Evolutionary conservation across 2,888 invertebrate species (phyloP).

Genomic region (Metalampra italica): DNA sequence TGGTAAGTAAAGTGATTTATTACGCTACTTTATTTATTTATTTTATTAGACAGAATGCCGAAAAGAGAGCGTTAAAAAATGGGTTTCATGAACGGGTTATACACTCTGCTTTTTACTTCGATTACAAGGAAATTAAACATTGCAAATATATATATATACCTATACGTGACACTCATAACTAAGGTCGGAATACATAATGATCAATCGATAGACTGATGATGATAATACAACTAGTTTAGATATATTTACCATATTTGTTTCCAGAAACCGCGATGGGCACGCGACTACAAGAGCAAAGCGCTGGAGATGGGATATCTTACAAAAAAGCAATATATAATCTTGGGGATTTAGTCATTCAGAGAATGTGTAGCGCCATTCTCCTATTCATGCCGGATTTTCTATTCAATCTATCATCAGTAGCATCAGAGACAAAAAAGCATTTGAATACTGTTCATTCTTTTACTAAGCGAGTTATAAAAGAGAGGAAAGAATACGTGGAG

Average conservation of each 20-base stretch:
- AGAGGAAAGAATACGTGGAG: constrained; percentile 1
- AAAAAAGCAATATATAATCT: constrained; percentile 74
- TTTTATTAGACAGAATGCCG: too few relatives aligned
- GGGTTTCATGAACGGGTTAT: too few relatives aligned
- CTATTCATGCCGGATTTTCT: constrained; percentile 54
- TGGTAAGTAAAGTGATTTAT: constrained; percentile 66
- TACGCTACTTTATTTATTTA: too few relatives aligned
- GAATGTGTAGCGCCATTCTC: constrained; percentile 68
- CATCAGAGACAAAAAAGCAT: constrained; percentile 34
- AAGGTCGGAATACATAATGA: too few relatives aligned
- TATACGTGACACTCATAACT: too few relatives aligned
- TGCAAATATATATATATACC: too few relatives aligned
- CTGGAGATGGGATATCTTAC: constrained; percentile 64
- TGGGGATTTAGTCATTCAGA: constrained; percentile 43
- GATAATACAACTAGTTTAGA: too few relatives aligned
- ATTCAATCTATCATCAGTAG: constrained; percentile 72
- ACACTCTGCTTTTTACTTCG: too few relatives aligned
- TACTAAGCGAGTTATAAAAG: background rate
- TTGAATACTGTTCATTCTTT: constrained; percentile 11
- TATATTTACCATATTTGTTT: background rate
- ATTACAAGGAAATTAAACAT: too few relatives aligned
- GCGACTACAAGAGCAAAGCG: constrained; percentile 65
- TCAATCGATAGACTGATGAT: too few relatives aligned
- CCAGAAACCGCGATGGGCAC: constrained; percentile 59
- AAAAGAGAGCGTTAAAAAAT: too few relatives aligned